phyloP scores from a whole-genome alignment of 2,113 vertebrate species.

The Strix uralensis region DNA sequence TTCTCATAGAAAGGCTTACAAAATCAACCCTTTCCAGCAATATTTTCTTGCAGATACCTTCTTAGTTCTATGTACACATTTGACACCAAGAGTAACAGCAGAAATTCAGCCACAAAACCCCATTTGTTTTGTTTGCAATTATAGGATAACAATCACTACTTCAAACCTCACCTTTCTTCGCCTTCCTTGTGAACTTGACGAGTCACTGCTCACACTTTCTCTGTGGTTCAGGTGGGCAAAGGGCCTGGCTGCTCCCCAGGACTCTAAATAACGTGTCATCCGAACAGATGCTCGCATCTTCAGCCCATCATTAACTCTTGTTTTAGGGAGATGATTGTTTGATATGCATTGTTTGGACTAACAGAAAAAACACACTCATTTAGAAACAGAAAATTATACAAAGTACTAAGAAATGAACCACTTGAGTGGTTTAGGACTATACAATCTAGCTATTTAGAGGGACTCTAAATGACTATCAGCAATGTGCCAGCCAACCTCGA shows the following conservation, averaged over 20 bases:
- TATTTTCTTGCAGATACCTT: not conserved
- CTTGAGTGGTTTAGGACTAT: not conserved
- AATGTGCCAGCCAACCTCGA: not conserved
- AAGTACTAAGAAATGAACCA: not conserved
- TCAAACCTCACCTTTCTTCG: constrained; percentile 76
- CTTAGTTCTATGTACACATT: not conserved
- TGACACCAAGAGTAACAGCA: not conserved
- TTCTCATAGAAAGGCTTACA: not conserved
- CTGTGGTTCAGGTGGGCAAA: constrained; percentile 93
- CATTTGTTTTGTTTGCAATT: too few relatives aligned
- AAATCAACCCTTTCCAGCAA: not conserved
- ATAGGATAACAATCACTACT: not conserved
- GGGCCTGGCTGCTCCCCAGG: constrained; percentile 94
- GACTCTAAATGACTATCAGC: not conserved
- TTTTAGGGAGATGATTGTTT: constrained; percentile 75
- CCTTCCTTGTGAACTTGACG: constrained; percentile 75
- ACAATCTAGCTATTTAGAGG: not conserved
- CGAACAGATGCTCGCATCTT: constrained; percentile 95
- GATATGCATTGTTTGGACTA: constrained; percentile 85
- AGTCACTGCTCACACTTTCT: constrained; percentile 84
- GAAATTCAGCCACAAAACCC: not conserved
- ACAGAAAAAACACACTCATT: not conserved
- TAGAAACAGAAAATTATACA: not conserved
- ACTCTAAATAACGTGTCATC: constrained; percentile 96
- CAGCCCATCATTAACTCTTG: constrained; percentile 84